Evolutionary conservation across 2,797 vertebrate genomes (phyloP).

Genomic region (Knipowitschia caucasica): DNA sequence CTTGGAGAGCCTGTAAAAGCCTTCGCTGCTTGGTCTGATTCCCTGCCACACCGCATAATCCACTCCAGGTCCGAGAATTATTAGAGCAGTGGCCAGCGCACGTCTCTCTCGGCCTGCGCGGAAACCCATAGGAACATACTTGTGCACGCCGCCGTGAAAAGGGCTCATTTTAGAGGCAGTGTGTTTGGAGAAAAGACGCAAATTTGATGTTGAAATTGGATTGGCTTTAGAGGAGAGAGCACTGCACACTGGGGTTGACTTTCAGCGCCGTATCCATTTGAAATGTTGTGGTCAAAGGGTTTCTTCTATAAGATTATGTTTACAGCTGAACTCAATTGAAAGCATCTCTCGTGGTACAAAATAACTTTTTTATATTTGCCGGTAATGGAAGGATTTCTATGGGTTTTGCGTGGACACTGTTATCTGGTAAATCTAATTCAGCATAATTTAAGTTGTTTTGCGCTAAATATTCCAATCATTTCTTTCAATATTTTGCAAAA

Average conservation of each 20-base stretch:
- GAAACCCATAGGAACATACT: slow-evolving; percentile 21
- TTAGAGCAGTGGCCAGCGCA: slow-evolving; percentile 40
- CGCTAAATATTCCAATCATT: background rate
- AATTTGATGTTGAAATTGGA: slow-evolving; percentile 2
- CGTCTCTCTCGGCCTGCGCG: slow-evolving; percentile 29
- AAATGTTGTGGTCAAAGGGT: background rate
- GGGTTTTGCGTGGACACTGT: background rate
- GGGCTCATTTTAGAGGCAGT: slow-evolving; percentile 7
- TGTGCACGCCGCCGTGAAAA: background rate
- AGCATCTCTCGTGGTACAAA: background rate
- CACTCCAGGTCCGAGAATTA: slow-evolving; percentile 51
- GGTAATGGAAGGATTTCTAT: background rate
- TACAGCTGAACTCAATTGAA: background rate
- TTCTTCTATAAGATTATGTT: background rate
- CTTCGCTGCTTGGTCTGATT: slow-evolving; percentile 58
- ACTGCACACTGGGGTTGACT: background rate
- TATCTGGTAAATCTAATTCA: background rate
- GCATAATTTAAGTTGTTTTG: background rate
- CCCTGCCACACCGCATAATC: slow-evolving; percentile 52
- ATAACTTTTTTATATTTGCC: background rate
- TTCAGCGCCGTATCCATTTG: background rate
- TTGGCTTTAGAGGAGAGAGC: background rate
- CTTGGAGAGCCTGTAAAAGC: slow-evolving; percentile 64
- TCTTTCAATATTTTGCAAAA: too few species aligned
- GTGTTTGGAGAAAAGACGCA: background rate